Base-by-base conservation (phyloP, 2,113 vertebrate genomes). In the Laterallus jamaicensis region DNA sequence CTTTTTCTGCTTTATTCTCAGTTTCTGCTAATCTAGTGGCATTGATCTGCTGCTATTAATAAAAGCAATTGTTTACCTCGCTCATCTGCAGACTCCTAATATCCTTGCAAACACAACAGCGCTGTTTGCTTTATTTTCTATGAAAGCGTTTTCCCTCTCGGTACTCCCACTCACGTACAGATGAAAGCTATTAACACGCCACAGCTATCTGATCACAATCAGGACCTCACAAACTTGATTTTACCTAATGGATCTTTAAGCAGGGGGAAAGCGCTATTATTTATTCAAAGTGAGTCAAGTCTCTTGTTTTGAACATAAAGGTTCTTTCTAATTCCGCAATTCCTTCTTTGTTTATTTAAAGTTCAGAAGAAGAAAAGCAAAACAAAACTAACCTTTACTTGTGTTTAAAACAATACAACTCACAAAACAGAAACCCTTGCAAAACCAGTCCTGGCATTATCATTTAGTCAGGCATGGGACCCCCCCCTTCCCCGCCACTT, bases 21-120 rank as follows among this genome's bases (percentile, higher is more conserved):
- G n/a, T 82, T 92, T 92, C 74, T 82, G 39, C 60, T 71, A 84
- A 82, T 86, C 49, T 76, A 73, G n/a, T 92, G 81, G 50, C 91
- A 96, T 91, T 87, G 92, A 93, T 96, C 69, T 91, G 62, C 74
- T 92, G 55, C 79, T 94, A 49, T 92, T 96, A 94, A 96, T 93
- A 86, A 94, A 93, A 84, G 26, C 75, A 86, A 73, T 67, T 88
- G 69, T 92, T 94, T 94, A 76, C 67, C 55, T 96, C 21, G 0
- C 85, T 96, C 60, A 32, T 88, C 80, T 93, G 44, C 58, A 87
- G 74, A 73, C 44, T 63, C 32, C 39, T 79, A 79, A 68, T 73
- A 91, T 44, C n/a, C 86, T 90, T 92, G 66, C 88, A 91, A 96
- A 86, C 62, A 88, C 40, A 84, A 50, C 58, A 86, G 77, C 2